These are phyloP conservation scores for Scyliorhinus canicula DNA, from an alignment of 2,797 vertebrate species.

Conservation along the genomic window DNA sequence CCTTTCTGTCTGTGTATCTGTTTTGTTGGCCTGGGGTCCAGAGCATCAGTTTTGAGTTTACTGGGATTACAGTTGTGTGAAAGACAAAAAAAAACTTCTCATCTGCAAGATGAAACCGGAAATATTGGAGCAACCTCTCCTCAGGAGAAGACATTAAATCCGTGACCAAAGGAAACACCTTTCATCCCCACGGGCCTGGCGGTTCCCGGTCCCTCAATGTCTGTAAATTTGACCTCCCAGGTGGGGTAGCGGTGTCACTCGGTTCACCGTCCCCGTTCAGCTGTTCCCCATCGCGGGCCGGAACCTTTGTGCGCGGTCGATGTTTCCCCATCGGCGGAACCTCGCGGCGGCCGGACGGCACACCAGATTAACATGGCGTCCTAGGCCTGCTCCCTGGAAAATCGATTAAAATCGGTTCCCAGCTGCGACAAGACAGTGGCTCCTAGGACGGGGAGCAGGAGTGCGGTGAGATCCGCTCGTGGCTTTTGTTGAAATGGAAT, in stretches of 20 bases:
- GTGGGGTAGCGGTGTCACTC: not conserved
- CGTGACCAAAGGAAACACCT: not conserved
- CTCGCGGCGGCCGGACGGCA: not conserved
- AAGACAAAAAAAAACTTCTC: not conserved
- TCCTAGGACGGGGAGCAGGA: not conserved
- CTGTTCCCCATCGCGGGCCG: not conserved
- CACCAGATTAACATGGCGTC: not conserved
- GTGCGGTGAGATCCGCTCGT: not conserved
- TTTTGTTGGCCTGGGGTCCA: not conserved
- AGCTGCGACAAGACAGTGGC: not conserved
- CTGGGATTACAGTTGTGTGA: not conserved
- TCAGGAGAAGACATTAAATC: not conserved
- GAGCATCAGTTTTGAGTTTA: not conserved
- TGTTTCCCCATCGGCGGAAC: not conserved
- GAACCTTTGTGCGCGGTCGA: not conserved
- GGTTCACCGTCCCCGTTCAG: not conserved
- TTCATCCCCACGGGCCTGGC: not conserved
- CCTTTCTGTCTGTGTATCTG: not conserved
- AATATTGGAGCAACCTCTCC: not conserved
- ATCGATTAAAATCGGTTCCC: not conserved
- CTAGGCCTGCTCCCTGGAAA: not conserved
- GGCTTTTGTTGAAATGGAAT: not conserved
- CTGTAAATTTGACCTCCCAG: not conserved
- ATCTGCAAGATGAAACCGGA: not conserved
- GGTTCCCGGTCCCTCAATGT: not conserved